Base-by-base conservation (phyloP, 2,797 vertebrate genomes). In the Pantherophis vulpinus region DNA sequence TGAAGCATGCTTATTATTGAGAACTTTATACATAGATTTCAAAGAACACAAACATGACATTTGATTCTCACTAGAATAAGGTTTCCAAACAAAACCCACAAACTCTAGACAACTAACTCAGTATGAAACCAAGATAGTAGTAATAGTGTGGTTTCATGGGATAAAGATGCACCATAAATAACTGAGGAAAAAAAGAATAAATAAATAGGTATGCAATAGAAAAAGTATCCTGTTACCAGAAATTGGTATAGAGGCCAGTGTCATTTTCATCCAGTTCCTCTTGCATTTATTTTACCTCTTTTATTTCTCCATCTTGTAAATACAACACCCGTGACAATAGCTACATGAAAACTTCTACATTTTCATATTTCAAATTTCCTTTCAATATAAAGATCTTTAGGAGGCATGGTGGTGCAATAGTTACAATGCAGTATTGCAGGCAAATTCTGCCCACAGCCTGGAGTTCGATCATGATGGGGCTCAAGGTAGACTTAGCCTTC, bases 111-210 rank as follows among this genome's bases (percentile, higher is more conserved):
- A 20, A 37, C 13, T 32, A 32, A 79, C 92, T 93, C 42, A 87
- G 92, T 93, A 42, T 59, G 74, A 54, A 94, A 96, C 95, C 94
- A 97, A 42, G 96, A 94, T 96, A 95, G 94, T 94, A 95, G 95
- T 90, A 63, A 37, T 25, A 56, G 16, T 54, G 3, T 55, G 23
- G 12, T 92, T 9, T 29, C 29, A 42, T 87, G 0, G 0, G 54
- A 37, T 92, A 92, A 89, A 87, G 60, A 3, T 94, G 27, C 11
- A n/a, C 94, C 27, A 89, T 13, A 93, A 94, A 89, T 8, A 5
- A 92, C 29, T 2, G 51, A 90, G 88, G 86, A 79, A 20, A 18
- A 74, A 74, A 74, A 74, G 63, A 66, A 66, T 66, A 70, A 79
- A 79, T 42, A 42, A 42, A 79, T 42, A 79, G 6, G 6, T 18